Evolutionary conservation across 2,113 vertebrate genomes (phyloP).

Genomic region (Limnothrissa miodon): DNA sequence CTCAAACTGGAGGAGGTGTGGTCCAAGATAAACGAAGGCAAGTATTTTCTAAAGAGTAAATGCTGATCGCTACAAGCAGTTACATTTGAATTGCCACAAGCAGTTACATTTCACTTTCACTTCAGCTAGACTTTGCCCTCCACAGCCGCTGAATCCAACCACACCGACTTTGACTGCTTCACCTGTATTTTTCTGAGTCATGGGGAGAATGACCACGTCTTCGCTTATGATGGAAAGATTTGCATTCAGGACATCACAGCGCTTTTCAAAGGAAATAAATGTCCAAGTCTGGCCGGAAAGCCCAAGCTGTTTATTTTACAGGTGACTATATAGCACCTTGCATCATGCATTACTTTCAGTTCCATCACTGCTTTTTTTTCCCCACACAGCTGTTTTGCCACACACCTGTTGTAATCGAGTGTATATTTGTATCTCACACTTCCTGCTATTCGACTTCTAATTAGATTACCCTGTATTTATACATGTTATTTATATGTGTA

Average conservation of each 20-base stretch:
- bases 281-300: constrained; percentile 86
- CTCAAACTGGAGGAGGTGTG: constrained; percentile 70
- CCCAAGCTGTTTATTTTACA: constrained; percentile 97
- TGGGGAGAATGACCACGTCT: constrained; percentile 82
- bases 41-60: constrained; percentile 23
- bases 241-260: constrained; percentile 74
- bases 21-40: constrained; percentile 76
- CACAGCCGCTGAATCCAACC: constrained; percentile 74
- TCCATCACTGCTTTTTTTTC: too few relatives aligned
- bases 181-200: constrained; percentile 90
- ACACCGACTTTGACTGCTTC: constrained; percentile 86
- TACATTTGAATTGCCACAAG: too few relatives aligned
- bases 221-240: constrained; percentile 77
- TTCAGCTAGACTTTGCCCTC: constrained; percentile 20
- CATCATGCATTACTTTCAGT: background rate
- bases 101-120: constrained; percentile 7
- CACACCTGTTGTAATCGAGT: too few relatives aligned
- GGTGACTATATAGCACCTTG: constrained; percentile 66
- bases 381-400: too few relatives aligned
- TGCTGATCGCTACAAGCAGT: background rate
- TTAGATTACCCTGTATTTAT: too few relatives aligned
- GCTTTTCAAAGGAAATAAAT: constrained; percentile 87
- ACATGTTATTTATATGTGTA: too few relatives aligned
- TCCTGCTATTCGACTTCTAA: too few relatives aligned
- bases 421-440: too few relatives aligned